Conservation (phyloP, 1,140 invertebrate species). For the Harpegnathos saltator region DNA sequence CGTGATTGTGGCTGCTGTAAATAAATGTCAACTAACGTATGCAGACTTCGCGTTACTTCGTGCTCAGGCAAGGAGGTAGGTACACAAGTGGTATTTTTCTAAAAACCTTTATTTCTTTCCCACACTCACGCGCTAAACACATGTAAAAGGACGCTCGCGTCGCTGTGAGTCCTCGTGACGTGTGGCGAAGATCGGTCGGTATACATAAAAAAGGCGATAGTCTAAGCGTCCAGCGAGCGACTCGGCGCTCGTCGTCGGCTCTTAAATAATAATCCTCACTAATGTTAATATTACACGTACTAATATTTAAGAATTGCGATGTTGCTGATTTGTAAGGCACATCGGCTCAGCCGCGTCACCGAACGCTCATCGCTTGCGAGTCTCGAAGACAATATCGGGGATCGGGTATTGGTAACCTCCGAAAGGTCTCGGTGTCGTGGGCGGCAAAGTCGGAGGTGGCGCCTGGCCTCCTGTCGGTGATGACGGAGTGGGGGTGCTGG, state of each 20-base stretch:
- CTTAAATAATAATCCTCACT: constrained; percentile 39
- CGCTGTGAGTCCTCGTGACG: not conserved
- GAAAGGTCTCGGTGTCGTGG: constrained; percentile 74
- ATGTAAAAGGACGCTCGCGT: constrained; percentile 9
- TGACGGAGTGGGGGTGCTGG: constrained; percentile 72
- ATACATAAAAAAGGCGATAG: constrained; percentile 31
- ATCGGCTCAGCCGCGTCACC: not conserved
- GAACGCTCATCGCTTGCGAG: constrained; percentile 74
- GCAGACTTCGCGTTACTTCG: too few relatives aligned
- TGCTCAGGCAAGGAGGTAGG: not conserved
- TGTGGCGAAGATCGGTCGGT: not conserved
- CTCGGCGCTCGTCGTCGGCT: not conserved
- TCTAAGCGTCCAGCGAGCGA: constrained; percentile 14
- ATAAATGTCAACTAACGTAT: too few relatives aligned
- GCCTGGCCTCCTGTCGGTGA: constrained; percentile 76
- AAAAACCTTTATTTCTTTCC: constrained; percentile 33
- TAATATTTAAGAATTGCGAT: constrained; percentile 34
- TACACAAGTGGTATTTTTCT: not conserved
- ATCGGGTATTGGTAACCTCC: constrained; percentile 82
- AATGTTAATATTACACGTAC: constrained; percentile 39
- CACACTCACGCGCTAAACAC: constrained; percentile 1
- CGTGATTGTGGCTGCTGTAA: too few relatives aligned
- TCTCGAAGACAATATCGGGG: constrained; percentile 81
- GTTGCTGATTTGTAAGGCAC: not conserved
- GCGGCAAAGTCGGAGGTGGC: constrained; percentile 79